Conservation (phyloP, 2,797 vertebrate species). For the Enteromius anoplus region DNA sequence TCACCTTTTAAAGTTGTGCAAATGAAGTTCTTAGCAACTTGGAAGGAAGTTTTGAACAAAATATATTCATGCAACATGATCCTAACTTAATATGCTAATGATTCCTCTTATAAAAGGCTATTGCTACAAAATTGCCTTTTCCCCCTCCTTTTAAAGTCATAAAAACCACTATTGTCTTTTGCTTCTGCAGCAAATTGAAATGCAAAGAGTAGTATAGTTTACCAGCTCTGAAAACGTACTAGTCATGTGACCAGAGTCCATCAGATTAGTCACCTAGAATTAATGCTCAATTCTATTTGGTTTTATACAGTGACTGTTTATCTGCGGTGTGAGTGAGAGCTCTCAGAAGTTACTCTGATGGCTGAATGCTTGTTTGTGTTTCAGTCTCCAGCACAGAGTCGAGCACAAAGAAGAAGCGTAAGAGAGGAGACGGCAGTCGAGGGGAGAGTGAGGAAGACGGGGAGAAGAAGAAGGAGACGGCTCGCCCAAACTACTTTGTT, state of each 20-base stretch:
- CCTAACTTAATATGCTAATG: too few species aligned
- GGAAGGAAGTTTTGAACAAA: too few species aligned
- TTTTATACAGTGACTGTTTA: background rate
- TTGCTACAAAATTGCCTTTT: too few species aligned
- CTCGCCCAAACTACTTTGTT: constrained; percentile 91
- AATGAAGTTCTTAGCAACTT: too few species aligned
- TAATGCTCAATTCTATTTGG: background rate
- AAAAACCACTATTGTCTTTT: background rate
- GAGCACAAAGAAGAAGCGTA: constrained; percentile 75
- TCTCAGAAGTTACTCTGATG: background rate
- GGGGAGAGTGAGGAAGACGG: constrained; percentile 62
- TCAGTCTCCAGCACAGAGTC: constrained; percentile 68
- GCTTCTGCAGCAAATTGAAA: background rate
- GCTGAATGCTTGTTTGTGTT: constrained; percentile 17
- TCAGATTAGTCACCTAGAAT: background rate
- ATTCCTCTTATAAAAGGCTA: too few species aligned
- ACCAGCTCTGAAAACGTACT: background rate
- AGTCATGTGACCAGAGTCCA: background rate
- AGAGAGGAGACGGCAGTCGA: constrained; percentile 63
- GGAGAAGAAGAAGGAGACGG: constrained; percentile 76
- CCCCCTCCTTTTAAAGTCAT: background rate
- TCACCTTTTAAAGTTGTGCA: too few species aligned
- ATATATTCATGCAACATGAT: too few species aligned
- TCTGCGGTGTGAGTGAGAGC: background rate
- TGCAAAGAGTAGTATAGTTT: background rate